phyloP scores from a whole-genome alignment of 2,113 vertebrate genomes.

The Melanostigma gelatinosum region DNA sequence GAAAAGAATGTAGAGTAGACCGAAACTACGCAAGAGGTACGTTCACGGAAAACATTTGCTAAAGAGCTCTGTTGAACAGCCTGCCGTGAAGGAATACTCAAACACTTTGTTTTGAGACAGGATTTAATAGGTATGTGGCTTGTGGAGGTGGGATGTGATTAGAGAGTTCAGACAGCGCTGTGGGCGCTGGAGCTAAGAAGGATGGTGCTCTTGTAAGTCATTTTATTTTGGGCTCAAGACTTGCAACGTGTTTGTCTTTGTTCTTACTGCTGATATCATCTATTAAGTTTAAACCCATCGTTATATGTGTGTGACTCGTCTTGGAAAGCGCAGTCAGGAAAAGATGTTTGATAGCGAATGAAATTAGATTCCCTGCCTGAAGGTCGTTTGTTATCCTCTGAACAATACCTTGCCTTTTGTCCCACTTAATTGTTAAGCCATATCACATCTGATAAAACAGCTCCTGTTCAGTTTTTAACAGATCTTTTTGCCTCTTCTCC shows the following conservation, averaged over 20 bases:
- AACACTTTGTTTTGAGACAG: no score
- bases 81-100: not conserved
- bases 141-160: not conserved
- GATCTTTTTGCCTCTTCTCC: not conserved
- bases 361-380: conserved; percentile 30
- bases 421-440: conserved; percentile 4
- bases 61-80: not conserved
- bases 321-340: conserved; percentile 9
- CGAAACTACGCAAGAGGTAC: not conserved
- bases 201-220: not conserved
- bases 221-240: not conserved
- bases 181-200: not conserved
- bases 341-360: conserved; percentile 11
- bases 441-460: not conserved
- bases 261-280: conserved; percentile 18
- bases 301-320: conserved; percentile 15
- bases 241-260: not conserved
- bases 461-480: not conserved
- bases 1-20: not conserved
- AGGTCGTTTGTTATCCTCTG: conserved; percentile 25
- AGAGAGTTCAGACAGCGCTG: conserved; percentile 19
- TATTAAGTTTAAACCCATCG: not conserved
- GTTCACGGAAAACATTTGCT: not conserved
- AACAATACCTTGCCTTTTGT: conserved; percentile 7
- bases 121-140: not conserved